Base-by-base conservation (phyloP, 2,888 invertebrate species). In the Augiades crinisus region DNA sequence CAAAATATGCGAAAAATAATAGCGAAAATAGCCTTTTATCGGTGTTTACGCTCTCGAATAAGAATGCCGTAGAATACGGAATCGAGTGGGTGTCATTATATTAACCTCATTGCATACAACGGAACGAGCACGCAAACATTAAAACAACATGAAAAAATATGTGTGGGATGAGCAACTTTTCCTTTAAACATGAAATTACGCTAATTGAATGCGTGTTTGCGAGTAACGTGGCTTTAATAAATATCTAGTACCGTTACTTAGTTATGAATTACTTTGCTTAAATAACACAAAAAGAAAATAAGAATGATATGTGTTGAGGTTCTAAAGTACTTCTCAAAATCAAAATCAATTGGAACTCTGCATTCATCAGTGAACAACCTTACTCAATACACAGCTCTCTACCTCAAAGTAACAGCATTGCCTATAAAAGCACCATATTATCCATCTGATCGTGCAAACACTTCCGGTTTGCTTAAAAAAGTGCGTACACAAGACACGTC, bases 401-500 rank as follows among this genome's bases (percentile, higher is more conserved):
- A n/a, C n/a, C n/a, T n/a, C n/a, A n/a, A n/a, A n/a, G n/a, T n/a
- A n/a, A n/a, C n/a, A n/a, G n/a, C n/a, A n/a, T n/a, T n/a, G n/a
- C n/a, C n/a, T n/a, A n/a, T n/a, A n/a, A n/a, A n/a, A n/a, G n/a
- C n/a, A n/a, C n/a, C n/a, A n/a, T n/a, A n/a, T n/a, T n/a, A n/a
- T n/a, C n/a, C n/a, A n/a, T n/a, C n/a, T n/a, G 6, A 8, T 24
- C 8, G 24, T 24, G n/a, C 27, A n/a, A 41, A 41, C 33, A 24
- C 41, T 17, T 49, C 47, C 44, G 14, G 34, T 34, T 6, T 41
- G 22, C 7, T 34, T 22, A 13, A 24, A 41, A 33, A 41, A 33
- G 30, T 31, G 12, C 52, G 53, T 51, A 55, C 53, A 47, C 53
- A 22, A 49, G 33, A 58, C 58, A 68, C 70, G 69, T 70, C 64